Evolutionary conservation across 2,888 invertebrate species (phyloP).

Genomic region (Ectobius pallidus): DNA sequence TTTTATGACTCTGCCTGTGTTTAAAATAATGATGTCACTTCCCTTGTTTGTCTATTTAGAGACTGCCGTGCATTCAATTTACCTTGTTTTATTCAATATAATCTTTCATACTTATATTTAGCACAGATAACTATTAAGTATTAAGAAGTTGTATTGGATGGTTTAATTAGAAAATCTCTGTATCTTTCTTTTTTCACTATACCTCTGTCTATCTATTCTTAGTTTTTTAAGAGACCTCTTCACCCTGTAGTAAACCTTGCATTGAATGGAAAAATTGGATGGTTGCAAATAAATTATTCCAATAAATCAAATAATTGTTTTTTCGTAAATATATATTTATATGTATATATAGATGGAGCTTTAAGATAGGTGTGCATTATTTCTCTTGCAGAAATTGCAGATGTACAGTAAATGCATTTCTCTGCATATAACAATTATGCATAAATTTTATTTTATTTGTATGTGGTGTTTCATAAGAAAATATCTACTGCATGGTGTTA

Average conservation of each 20-base stretch:
- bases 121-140: neutral
- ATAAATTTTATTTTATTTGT: slow-evolving; percentile 2
- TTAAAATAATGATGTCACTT: slow-evolving; percentile 39
- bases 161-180: too few species aligned
- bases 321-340: neutral
- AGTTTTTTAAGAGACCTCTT: neutral
- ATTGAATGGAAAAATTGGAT: neutral
- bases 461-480: neutral
- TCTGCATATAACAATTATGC: neutral
- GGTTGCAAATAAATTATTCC: neutral
- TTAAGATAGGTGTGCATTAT: neutral
- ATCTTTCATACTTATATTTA: slow-evolving; percentile 8
- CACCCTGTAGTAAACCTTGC: neutral
- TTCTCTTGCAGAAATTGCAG: neutral
- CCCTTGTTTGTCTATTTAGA: slow-evolving; percentile 5
- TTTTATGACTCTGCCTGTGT: slow-evolving; percentile 20
- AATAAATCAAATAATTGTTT: neutral
- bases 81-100: neutral
- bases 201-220: neutral
- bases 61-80: neutral
- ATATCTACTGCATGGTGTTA: slow-evolving; percentile 15
- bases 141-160: neutral
- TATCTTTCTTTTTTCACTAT: neutral
- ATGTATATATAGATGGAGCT: neutral
- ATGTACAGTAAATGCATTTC: neutral